phyloP scores from a whole-genome alignment of 92 coral and sea anemone genomes.

The Palythoa heliodiscus region DNA sequence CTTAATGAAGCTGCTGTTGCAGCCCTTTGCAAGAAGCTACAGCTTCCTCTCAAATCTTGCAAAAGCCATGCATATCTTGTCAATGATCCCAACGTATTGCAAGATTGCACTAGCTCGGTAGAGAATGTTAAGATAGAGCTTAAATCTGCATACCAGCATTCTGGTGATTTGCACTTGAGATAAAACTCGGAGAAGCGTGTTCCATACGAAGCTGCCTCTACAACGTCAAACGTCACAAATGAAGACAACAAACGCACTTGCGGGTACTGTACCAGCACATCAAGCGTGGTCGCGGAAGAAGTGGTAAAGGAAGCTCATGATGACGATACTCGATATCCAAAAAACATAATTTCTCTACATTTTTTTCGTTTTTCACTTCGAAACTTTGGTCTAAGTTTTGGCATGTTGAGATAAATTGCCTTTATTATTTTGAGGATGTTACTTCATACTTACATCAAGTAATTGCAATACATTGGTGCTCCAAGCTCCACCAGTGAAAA shows the following conservation, averaged over 20 bases:
- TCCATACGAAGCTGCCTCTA: constrained; percentile 53
- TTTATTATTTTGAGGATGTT: background rate
- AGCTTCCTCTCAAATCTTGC: constrained; percentile 19
- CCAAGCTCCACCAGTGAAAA: background rate
- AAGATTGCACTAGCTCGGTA: constrained; percentile 24
- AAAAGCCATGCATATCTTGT: constrained; percentile 8
- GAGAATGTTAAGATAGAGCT: constrained; percentile 18
- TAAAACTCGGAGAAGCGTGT: constrained; percentile 32
- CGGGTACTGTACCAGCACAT: background rate
- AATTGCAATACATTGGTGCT: background rate
- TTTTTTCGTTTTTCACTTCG: background rate
- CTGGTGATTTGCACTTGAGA: constrained; percentile 41
- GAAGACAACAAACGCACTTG: constrained; percentile 8
- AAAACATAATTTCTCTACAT: background rate
- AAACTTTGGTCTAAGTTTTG: background rate
- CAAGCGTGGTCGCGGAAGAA: background rate
- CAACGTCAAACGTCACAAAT: constrained; percentile 25
- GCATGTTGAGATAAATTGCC: background rate
- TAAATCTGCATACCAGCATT: constrained; percentile 30
- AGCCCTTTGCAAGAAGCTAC: constrained; percentile 33
- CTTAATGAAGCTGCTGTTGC: background rate
- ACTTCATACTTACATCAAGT: background rate
- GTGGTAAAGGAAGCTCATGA: background rate
- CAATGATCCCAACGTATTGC: constrained; percentile 40
- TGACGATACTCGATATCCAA: background rate